Conservation (phyloP, 2,797 vertebrate genomes). For the Diglossa cyanea region DNA sequence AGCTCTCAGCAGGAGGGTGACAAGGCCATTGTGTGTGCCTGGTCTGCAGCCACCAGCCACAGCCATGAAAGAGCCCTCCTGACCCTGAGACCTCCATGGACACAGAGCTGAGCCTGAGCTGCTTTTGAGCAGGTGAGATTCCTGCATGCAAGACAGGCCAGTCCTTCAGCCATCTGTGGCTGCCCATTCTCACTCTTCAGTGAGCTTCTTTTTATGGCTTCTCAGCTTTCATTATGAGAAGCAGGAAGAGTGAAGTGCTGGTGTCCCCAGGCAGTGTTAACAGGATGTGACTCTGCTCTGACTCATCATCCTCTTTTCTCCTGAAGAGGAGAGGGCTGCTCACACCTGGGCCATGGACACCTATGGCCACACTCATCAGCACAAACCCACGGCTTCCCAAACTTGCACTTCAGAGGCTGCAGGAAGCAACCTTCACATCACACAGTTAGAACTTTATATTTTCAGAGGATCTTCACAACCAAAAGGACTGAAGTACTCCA, state of each 20-base stretch:
- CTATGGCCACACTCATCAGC: not conserved
- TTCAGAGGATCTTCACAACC: not conserved
- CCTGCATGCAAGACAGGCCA: no score
- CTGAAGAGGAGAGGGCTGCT: not conserved
- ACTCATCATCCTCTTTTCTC: not conserved
- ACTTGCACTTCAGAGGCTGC: not conserved
- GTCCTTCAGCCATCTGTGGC: no score
- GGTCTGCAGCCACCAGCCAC: not conserved
- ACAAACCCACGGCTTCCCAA: not conserved
- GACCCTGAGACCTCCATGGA: not conserved
- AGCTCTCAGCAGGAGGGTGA: not conserved
- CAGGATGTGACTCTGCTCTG: slow-evolving; percentile 7
- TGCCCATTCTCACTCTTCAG: not conserved
- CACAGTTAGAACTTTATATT: rapidly evolving
- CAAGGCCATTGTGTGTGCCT: not conserved
- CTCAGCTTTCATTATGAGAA: not conserved
- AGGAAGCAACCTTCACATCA: not conserved
- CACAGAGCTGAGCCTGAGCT: not conserved
- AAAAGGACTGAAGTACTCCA: not conserved
- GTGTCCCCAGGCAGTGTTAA: rapidly evolving
- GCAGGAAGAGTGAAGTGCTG: not conserved
- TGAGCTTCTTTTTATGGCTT: not conserved
- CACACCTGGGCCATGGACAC: not conserved
- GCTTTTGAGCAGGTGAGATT: not conserved
- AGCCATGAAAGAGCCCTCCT: rapidly evolving